These are phyloP conservation scores for Carcina quercana DNA, from an alignment of 2,888 invertebrate genomes.

Conservation along the genomic window DNA sequence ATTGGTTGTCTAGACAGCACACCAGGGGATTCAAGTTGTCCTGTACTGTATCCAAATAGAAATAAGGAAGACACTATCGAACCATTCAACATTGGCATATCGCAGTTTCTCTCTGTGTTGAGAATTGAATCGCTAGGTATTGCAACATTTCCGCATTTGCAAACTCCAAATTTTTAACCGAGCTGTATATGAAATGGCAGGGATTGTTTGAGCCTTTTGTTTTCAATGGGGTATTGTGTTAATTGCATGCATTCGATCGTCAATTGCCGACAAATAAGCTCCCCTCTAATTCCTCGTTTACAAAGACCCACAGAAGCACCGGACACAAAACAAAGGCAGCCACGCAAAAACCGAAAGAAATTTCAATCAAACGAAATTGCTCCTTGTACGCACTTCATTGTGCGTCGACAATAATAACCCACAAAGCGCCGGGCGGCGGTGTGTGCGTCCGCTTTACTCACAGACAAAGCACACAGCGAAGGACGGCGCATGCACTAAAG, in stretches of 20 bases:
- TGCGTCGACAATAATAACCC: conserved; percentile 58
- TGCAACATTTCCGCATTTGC: too few relatives aligned
- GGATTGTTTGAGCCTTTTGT: conserved; percentile 15
- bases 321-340: conserved; percentile 40
- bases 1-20: conserved; percentile 47
- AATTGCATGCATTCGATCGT: conserved; percentile 36
- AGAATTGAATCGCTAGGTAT: too few relatives aligned
- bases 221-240: conserved; percentile 26
- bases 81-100: conserved; percentile 5
- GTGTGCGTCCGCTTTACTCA: conserved; percentile 15
- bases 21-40: conserved; percentile 28
- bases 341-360: conserved; percentile 43
- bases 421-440: conserved; percentile 44
- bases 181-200: too few relatives aligned
- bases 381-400: conserved; percentile 50
- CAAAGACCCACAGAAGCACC: conserved; percentile 45
- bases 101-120: neutral
- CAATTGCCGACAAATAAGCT: conserved; percentile 43
- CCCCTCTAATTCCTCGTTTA: conserved; percentile 29
- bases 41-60: conserved; percentile 23
- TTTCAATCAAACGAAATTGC: conserved; percentile 50
- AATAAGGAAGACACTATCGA: conserved; percentile 21
- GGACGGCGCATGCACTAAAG: conserved; percentile 43
- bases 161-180: too few relatives aligned
- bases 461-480: conserved; percentile 29